Percentiles rank a stretch among this genome's conserved stretches.
phyloP scores from a whole-genome alignment of 1,140 invertebrate genomes.

The Palaemon carinicauda region DNA sequence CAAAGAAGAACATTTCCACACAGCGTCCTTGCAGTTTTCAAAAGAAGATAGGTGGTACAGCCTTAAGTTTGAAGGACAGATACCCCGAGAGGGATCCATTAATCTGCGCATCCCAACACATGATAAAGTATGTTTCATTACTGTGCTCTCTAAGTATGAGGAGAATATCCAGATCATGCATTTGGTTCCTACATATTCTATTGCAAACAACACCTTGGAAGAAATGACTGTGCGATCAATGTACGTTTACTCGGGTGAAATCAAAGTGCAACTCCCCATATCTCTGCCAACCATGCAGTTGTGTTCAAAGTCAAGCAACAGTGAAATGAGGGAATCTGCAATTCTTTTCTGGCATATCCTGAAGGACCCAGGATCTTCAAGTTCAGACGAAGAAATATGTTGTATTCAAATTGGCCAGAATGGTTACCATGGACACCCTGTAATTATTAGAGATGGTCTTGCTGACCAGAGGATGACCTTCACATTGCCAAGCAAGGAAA shows the following conservation, averaged over 20 bases:
- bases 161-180: conserved; percentile 59
- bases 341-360: conserved; percentile 55
- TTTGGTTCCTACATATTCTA: conserved; percentile 57
- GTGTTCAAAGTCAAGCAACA: background rate
- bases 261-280: conserved; percentile 41
- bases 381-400: conserved; percentile 38
- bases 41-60: conserved; percentile 60
- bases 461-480: conserved; percentile 48
- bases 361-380: conserved; percentile 30
- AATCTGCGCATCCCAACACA: conserved; percentile 46
- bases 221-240: conserved; percentile 42
- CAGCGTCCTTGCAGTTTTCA: conserved; percentile 48
- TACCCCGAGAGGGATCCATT: conserved; percentile 47
- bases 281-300: conserved; percentile 19
- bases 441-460: conserved; percentile 58
- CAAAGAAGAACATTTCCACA: conserved; percentile 46
- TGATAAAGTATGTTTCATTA: conserved; percentile 57
- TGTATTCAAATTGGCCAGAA: conserved; percentile 45
- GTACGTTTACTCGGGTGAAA: conserved; percentile 32
- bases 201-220: conserved; percentile 54
- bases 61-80: conserved; percentile 57
- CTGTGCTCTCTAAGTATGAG: conserved; percentile 55
- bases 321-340: conserved; percentile 34
- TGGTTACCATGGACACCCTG: conserved; percentile 47
- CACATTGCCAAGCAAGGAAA: conserved; percentile 35